These are phyloP conservation scores for Micrastur ruficollis DNA, from an alignment of 2,797 vertebrate genomes.

Conservation along the genomic window DNA sequence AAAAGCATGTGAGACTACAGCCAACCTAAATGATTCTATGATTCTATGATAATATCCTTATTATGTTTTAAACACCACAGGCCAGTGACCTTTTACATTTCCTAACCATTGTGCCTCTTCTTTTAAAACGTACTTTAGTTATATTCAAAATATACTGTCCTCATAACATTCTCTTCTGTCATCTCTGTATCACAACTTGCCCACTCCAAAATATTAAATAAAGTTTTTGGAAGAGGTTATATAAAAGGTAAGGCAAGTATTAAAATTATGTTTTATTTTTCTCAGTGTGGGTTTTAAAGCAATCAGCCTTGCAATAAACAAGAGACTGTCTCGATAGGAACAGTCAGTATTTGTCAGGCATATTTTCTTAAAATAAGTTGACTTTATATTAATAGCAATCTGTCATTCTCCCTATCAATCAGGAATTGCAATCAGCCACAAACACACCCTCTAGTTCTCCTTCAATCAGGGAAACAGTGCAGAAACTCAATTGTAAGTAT, in stretches of 20 bases:
- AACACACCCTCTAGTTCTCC: conserved; percentile 59
- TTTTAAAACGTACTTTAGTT: background rate
- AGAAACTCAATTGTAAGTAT: conserved; percentile 18
- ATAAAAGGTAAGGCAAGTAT: background rate
- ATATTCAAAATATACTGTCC: background rate
- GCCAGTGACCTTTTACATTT: background rate
- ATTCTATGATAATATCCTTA: background rate
- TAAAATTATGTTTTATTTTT: background rate
- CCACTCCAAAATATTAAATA: background rate
- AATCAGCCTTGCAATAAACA: conserved; percentile 41
- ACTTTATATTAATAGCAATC: conserved; percentile 50
- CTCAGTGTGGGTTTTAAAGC: background rate
- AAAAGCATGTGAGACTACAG: background rate
- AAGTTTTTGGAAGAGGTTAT: background rate
- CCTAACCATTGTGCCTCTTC: background rate
- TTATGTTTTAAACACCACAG: background rate
- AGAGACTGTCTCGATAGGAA: background rate
- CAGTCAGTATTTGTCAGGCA: conserved; percentile 15
- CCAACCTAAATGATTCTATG: background rate
- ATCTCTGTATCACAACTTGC: background rate
- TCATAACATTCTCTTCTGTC: background rate
- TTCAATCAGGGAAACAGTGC: conserved; percentile 44
- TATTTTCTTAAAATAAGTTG: conserved; percentile 47
- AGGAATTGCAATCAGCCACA: conserved; percentile 47
- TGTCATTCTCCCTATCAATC: conserved; percentile 26